Percentiles rank a stretch among this genome's conserved stretches.
These are phyloP conservation scores for Pogonomyrmex californicus DNA, from an alignment of 1,140 invertebrate genomes.

Conservation along the genomic window DNA sequence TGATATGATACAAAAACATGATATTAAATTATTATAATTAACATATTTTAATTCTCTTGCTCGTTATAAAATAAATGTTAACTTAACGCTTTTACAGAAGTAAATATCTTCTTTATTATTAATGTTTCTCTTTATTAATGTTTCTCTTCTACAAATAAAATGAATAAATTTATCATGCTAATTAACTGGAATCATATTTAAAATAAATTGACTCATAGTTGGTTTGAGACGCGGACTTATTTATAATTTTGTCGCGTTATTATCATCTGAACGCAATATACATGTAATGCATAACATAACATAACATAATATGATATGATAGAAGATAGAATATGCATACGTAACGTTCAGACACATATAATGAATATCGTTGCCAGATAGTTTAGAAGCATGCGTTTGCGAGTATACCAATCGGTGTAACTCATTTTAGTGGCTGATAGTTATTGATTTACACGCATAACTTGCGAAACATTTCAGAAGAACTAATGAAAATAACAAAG, in stretches of 20 bases:
- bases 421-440: constrained; percentile 45
- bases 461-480: constrained; percentile 9
- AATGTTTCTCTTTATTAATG: neutral
- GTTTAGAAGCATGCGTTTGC: constrained; percentile 4
- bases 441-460: constrained; percentile 64
- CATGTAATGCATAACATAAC: neutral
- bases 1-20: neutral
- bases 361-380: constrained; percentile 34
- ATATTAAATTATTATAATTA: neutral
- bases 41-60: neutral
- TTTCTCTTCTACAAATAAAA: neutral
- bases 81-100: neutral
- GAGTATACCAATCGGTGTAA: constrained; percentile 41
- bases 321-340: constrained; percentile 20
- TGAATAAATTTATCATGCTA: neutral
- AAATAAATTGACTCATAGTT: constrained; percentile 3
- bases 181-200: constrained; percentile 15
- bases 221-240: neutral
- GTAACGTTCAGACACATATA: constrained; percentile 14
- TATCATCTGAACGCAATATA: constrained; percentile 1
- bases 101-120: neutral
- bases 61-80: neutral
- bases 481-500: constrained; percentile 44
- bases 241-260: constrained; percentile 1
- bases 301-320: neutral